These are phyloP conservation scores for Anoplolepis gracilipes DNA, from an alignment of 1,140 invertebrate genomes.

Conservation along the genomic window DNA sequence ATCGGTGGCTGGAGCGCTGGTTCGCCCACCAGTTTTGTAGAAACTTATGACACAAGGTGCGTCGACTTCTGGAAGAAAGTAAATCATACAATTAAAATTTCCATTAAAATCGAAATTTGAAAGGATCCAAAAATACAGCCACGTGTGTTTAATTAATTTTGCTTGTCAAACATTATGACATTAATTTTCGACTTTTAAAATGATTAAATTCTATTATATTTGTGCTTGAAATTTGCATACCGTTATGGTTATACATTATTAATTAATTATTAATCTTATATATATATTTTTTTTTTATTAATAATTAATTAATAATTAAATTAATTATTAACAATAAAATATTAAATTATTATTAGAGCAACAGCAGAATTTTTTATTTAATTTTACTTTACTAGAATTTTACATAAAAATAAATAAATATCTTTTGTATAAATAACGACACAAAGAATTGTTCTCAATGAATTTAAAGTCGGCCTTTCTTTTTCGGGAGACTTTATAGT, in stretches of 20 bases:
- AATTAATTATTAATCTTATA: no score
- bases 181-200: no score
- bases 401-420: conserved; percentile 10
- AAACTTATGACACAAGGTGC: conserved; percentile 90
- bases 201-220: no score
- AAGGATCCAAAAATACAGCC: background rate
- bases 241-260: no score
- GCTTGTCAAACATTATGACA: no score
- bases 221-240: no score
- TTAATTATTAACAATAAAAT: no score
- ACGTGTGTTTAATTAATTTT: no score
- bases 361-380: background rate
- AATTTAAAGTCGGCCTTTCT: background rate
- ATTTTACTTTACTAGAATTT: background rate
- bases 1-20: conserved; percentile 93
- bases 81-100: conserved; percentile 21
- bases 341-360: background rate
- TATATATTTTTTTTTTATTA: no score
- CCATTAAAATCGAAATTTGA: conserved; percentile 47
- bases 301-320: no score
- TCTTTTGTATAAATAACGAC: background rate
- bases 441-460: background rate
- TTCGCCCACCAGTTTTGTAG: conserved; percentile 91
- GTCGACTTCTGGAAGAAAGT: conserved; percentile 11
- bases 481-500: background rate